Evolutionary conservation across 2,888 invertebrate species (phyloP).

Genomic region (Cinara cedri): DNA sequence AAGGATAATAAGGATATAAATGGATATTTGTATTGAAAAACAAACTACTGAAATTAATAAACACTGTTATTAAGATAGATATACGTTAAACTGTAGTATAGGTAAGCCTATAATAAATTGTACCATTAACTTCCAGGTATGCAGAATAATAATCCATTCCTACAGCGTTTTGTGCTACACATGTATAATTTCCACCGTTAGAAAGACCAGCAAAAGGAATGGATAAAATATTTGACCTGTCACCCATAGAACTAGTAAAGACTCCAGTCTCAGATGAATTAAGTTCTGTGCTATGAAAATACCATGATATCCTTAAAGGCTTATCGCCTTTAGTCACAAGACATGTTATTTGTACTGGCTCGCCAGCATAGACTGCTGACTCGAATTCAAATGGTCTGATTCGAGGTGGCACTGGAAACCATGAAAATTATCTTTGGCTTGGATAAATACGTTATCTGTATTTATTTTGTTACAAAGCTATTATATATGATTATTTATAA

Average conservation of each 20-base stretch:
- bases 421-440: slow-evolving; percentile 5
- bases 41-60: slow-evolving; percentile 9
- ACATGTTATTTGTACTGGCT: slow-evolving; percentile 70
- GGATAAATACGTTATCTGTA: not conserved
- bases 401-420: slow-evolving; percentile 71
- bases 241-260: slow-evolving; percentile 59
- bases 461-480: not conserved
- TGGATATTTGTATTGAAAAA: not conserved
- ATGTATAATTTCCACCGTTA: slow-evolving; percentile 63
- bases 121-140: slow-evolving; percentile 56
- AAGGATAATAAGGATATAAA: slow-evolving; percentile 30
- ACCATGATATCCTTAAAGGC: slow-evolving; percentile 71
- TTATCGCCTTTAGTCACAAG: slow-evolving; percentile 73
- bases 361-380: slow-evolving; percentile 71
- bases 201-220: slow-evolving; percentile 61
- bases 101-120: slow-evolving; percentile 21
- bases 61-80: not conserved
- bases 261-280: slow-evolving; percentile 51
- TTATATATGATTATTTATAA: not conserved
- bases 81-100: not conserved
- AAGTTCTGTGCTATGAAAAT: slow-evolving; percentile 49
- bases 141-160: slow-evolving; percentile 73
- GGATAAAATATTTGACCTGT: slow-evolving; percentile 61
- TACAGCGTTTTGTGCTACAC: slow-evolving; percentile 67
- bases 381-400: slow-evolving; percentile 68